Base-by-base conservation (phyloP, 2,797 vertebrate species). In the Pygocentrus nattereri region DNA sequence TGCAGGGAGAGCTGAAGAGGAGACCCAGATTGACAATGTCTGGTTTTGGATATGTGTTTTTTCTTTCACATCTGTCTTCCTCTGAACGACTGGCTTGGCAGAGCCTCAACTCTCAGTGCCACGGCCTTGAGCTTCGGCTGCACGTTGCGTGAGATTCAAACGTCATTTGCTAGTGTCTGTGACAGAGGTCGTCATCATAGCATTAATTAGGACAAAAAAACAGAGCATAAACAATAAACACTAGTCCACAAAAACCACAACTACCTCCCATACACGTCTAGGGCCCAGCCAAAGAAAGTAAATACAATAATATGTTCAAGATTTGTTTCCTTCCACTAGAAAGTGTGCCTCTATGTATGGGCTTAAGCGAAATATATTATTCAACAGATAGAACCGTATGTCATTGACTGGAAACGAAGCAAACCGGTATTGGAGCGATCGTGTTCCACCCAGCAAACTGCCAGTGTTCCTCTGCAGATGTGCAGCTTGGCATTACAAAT, bases 271-370 rank as follows among this genome's bases (percentile, higher is more conserved):
- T 89, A 89, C 88, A 87, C 85, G 86, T 88, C 85, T 84, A 64
- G 83, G 58, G 50, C 87, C 85, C 91, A 69, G 90, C 89, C 91
- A 93, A 93, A 93, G 83, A 92, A 92, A 92, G 85, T 78, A 91
- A 94, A 93, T 93, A 87, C 81, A 91, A 89, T 92, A 94, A 95
- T 94, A 89, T 86, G 88, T 93, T 95, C 92, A 95, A 94, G 93
- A 94, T 92, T 92, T 91, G 85, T 91, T 90, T 84, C 86, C 86
- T 81, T 72, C 79, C 82, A 77, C 79, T 83, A 85, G 74, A 88
- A 79, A 88, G 10, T 34, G 77, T 85, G 76, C 85, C 80, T 79
- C 82, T 88, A 81, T 87, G 85, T 76, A 54, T 87, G 77, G 86
- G 83, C 84, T 91, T 89, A 88, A 93, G 82, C 86, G 86, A 91